A percentile compares a stretch with the other conserved stretches of the same genome.
phyloP scores from a whole-genome alignment of 2,113 vertebrate genomes.

The Microtus pennsylvanicus region DNA sequence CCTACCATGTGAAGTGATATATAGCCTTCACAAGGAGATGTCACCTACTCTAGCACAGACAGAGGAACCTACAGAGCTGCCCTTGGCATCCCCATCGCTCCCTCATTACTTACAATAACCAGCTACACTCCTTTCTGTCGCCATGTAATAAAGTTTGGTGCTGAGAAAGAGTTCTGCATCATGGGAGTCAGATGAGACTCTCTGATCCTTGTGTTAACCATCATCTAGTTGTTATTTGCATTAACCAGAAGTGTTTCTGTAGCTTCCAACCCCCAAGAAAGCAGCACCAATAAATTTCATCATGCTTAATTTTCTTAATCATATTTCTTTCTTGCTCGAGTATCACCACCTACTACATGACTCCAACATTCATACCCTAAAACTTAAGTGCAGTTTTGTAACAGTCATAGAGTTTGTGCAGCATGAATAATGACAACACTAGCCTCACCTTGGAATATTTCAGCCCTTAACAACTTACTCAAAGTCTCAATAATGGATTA shows the following conservation, averaged over 20 bases:
- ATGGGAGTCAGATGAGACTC: background rate
- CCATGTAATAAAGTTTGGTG: background rate
- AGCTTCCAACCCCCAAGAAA: background rate
- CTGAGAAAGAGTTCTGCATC: background rate
- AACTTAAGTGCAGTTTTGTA: background rate
- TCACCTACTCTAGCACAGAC: background rate
- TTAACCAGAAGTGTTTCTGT: background rate
- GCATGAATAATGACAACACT: too few relatives aligned
- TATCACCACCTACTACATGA: background rate
- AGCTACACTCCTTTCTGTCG: background rate
- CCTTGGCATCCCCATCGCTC: background rate
- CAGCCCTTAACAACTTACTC: background rate
- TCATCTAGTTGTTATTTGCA: background rate
- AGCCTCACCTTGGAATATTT: background rate
- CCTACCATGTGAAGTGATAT: background rate
- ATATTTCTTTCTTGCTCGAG: background rate
- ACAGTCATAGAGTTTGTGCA: background rate
- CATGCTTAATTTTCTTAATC: background rate
- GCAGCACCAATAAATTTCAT: background rate
- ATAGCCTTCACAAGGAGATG: background rate
- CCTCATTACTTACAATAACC: background rate
- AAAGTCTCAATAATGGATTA: background rate
- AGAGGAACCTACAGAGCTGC: background rate
- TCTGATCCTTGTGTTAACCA: background rate
- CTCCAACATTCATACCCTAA: background rate